Percentiles rank a stretch among this genome's conserved stretches.
phyloP scores from a whole-genome alignment of 1,140 invertebrate genomes.

The Charaxes varanes region DNA sequence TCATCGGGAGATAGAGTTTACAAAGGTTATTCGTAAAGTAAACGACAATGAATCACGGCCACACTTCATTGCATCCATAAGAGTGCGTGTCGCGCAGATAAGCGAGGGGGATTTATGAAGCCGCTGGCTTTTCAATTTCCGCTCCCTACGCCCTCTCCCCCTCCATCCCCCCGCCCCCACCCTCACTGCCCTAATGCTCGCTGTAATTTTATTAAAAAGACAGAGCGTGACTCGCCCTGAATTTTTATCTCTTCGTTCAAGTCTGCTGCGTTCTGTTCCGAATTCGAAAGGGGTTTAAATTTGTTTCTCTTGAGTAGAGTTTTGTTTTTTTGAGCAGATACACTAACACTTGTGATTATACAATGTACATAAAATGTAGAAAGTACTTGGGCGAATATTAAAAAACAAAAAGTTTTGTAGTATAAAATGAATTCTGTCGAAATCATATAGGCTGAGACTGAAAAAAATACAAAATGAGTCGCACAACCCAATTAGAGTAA shows the following conservation, averaged over 20 bases:
- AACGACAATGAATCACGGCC: slow-evolving; percentile 29
- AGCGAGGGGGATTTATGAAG: slow-evolving; percentile 46
- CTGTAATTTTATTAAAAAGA: slow-evolving; percentile 64
- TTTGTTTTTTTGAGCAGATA: too few relatives aligned
- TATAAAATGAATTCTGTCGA: too few relatives aligned
- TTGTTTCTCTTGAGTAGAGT: slow-evolving; percentile 1
- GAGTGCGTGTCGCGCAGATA: slow-evolving; percentile 38
- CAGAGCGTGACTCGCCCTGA: slow-evolving; percentile 30
- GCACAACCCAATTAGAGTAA: too few relatives aligned
- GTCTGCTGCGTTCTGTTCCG: slow-evolving; percentile 13
- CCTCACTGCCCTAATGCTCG: slow-evolving; percentile 15
- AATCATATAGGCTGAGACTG: too few relatives aligned
- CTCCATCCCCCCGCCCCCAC: slow-evolving; percentile 8
- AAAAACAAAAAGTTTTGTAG: too few relatives aligned
- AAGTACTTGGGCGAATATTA: too few relatives aligned
- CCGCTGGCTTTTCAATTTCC: slow-evolving; percentile 57
- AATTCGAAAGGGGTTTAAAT: slow-evolving; percentile 15
- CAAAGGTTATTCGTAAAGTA: too few relatives aligned
- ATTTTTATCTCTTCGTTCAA: slow-evolving; percentile 47
- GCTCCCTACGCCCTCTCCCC: slow-evolving; percentile 26
- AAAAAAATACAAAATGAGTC: too few relatives aligned
- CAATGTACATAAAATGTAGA: too few relatives aligned
- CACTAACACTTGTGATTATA: too few relatives aligned
- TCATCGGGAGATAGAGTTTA: too few relatives aligned
- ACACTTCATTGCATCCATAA: slow-evolving; percentile 45